These are phyloP conservation scores for Pilophorus perplexus DNA, from an alignment of 2,888 invertebrate genomes.

Conservation along the genomic window DNA sequence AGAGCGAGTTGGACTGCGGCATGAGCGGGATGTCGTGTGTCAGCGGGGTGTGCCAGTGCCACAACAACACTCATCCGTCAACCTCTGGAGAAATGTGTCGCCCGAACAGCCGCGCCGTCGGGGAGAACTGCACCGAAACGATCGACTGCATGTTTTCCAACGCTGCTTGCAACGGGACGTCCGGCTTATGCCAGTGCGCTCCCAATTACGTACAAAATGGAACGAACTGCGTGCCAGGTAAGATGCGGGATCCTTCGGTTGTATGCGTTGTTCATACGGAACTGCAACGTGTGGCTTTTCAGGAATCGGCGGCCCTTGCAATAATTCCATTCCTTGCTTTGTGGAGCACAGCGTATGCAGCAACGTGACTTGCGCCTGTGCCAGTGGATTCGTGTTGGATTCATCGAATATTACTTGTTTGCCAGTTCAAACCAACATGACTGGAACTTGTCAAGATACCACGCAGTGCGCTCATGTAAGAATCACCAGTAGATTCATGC, in stretches of 20 bases:
- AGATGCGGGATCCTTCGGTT: no score
- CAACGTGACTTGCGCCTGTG: neutral
- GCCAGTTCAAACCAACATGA: neutral
- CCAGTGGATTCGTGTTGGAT: neutral
- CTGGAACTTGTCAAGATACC: neutral
- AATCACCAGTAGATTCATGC: no score
- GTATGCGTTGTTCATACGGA: no score
- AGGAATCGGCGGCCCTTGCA: conserved; percentile 31
- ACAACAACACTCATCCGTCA: conserved; percentile 32
- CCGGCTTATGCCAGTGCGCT: conserved; percentile 37
- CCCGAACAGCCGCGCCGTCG: conserved; percentile 7
- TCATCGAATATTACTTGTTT: neutral
- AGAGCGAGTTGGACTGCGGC: conserved; percentile 49
- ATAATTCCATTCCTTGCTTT: neutral
- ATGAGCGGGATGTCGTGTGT: conserved; percentile 30
- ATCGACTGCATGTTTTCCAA: conserved; percentile 43
- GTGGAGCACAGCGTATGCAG: conserved; percentile 3
- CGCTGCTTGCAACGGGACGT: conserved; percentile 30
- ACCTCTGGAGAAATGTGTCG: conserved; percentile 32
- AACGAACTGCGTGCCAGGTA: conserved; percentile 40
- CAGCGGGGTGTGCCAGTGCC: conserved; percentile 35
- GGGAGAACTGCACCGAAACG: conserved; percentile 37
- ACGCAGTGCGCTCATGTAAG: neutral
- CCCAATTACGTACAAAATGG: conserved; percentile 28
- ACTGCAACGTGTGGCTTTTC: no score